Conservation (phyloP, 2,797 vertebrate genomes). For the Gymnodraco acuticeps region DNA sequence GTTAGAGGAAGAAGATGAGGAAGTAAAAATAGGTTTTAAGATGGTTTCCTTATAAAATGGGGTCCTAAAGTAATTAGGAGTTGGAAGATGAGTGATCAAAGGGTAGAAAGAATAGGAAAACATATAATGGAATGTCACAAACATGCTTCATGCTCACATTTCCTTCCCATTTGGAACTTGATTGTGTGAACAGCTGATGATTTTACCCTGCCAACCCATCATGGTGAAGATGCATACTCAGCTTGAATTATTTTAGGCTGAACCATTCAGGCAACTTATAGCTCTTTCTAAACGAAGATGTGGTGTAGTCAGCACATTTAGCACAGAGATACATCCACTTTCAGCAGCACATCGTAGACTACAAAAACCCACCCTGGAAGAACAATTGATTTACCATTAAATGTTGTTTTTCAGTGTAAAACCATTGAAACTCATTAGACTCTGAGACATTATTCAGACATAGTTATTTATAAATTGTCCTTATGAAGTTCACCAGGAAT, state of each 20-base stretch:
- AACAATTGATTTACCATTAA: not conserved
- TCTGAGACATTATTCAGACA: not conserved
- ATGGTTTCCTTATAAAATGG: constrained; percentile 19
- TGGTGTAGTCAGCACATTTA: not conserved
- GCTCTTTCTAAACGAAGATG: not conserved
- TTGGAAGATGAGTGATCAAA: not conserved
- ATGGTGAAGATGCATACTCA: not conserved
- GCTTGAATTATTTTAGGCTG: not conserved
- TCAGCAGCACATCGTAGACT: not conserved
- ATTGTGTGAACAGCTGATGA: not conserved
- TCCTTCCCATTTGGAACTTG: not conserved
- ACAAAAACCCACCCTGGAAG: not conserved
- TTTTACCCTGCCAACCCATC: not conserved
- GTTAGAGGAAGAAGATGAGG: constrained; percentile 24
- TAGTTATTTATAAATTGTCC: not conserved
- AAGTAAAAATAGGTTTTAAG: constrained; percentile 11
- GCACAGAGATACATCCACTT: too few species aligned
- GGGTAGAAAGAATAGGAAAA: not conserved
- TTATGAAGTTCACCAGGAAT: too few species aligned
- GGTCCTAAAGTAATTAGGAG: constrained; percentile 7
- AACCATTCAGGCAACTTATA: not conserved
- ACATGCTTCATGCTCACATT: not conserved
- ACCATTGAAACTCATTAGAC: not conserved
- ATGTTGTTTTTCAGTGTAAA: not conserved
- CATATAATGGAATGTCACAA: not conserved